Evolutionary conservation across 2,888 invertebrate species (phyloP).

Genomic region (Drosophila borealis): DNA sequence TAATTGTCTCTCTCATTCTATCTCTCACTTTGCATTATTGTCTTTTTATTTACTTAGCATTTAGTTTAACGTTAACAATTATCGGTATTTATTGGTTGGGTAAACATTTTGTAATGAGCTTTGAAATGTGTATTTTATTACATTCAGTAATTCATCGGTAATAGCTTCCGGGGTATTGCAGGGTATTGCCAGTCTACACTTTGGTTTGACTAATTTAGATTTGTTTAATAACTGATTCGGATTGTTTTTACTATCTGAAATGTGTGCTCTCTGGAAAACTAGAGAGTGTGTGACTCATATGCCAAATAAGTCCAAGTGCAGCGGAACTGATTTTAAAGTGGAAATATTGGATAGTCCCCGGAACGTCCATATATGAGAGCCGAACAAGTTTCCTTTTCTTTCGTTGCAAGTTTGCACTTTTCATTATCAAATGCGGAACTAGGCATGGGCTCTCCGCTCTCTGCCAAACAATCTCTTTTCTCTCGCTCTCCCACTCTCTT

Average conservation of each 20-base stretch:
- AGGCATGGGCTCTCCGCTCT: conserved; percentile 13
- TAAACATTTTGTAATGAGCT: neutral
- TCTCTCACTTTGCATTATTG: neutral
- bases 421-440: conserved; percentile 55
- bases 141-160: neutral
- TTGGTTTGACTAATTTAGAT: neutral
- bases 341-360: conserved; percentile 32
- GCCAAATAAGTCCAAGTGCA: conserved; percentile 28
- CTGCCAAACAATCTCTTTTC: conserved; percentile 4
- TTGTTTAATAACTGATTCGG: conserved; percentile 25
- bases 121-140: neutral
- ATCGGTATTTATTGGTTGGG: neutral
- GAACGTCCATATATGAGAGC: conserved; percentile 37
- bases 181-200: conserved; percentile 15
- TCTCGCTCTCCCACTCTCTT: conserved; percentile 1
- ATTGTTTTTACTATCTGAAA: conserved; percentile 6
- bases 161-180: neutral
- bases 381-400: conserved; percentile 54
- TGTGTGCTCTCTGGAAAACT: conserved; percentile 15
- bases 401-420: conserved; percentile 32
- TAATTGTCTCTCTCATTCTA: neutral
- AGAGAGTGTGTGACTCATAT: conserved; percentile 30
- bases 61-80: neutral
- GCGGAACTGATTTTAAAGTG: conserved; percentile 56
- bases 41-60: neutral